Evolutionary conservation across 2,797 vertebrate species (phyloP).

Genomic region (Micropoecilia bifurca): DNA sequence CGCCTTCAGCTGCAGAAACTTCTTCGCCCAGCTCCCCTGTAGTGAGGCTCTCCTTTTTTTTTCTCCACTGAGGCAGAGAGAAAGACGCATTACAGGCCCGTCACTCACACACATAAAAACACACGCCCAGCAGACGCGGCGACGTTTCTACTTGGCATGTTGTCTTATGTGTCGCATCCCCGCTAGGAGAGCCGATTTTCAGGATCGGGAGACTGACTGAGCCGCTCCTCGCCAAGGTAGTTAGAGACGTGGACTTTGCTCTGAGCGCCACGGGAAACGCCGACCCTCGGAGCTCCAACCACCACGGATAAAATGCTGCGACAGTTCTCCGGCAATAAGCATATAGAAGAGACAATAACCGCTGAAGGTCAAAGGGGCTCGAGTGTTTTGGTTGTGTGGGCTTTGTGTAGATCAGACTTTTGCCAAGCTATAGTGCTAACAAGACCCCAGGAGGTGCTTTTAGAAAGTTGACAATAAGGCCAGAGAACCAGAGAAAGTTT

Average conservation of each 20-base stretch:
- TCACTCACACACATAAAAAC: conserved; percentile 15
- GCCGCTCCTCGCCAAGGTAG: conserved; percentile 18
- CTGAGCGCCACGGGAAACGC: conserved; percentile 35
- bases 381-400: conserved; percentile 43
- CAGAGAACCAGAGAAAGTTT: conserved; percentile 24
- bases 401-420: conserved; percentile 50
- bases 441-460: conserved; percentile 54
- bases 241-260: conserved; percentile 42
- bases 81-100: conserved; percentile 36
- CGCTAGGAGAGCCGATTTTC: conserved; percentile 36
- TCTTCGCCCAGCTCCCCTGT: conserved; percentile 23
- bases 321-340: conserved; percentile 21
- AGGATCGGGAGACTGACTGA: conserved; percentile 40
- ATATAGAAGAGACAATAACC: conserved; percentile 36
- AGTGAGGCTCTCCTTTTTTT: conserved; percentile 24
- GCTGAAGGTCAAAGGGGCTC: conserved; percentile 57
- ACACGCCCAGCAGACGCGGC: not conserved
- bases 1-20: conserved; percentile 16
- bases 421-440: conserved; percentile 47
- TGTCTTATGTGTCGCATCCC: conserved; percentile 18
- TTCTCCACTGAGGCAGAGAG: conserved; percentile 21
- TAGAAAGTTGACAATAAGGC: conserved; percentile 43
- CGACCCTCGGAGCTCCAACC: conserved; percentile 35
- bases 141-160: conserved; percentile 28
- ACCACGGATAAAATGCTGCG: conserved; percentile 41